A percentile compares a stretch with the other conserved stretches of the same genome.
phyloP scores from a whole-genome alignment of 2,113 vertebrate species.

The Butorides virescens region DNA sequence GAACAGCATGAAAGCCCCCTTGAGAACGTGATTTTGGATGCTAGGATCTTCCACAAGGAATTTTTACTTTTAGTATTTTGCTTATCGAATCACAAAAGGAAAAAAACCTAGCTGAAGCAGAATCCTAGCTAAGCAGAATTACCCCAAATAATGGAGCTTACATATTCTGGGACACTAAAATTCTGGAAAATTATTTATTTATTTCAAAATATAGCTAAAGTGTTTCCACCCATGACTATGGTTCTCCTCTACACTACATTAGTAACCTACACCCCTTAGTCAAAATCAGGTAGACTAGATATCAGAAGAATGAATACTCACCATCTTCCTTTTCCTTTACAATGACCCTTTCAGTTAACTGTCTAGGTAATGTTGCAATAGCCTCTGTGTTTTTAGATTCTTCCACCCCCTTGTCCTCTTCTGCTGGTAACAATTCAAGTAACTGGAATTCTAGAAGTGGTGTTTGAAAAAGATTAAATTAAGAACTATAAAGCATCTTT shows the following conservation, averaged over 20 bases:
- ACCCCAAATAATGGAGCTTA: background rate
- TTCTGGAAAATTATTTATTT: background rate
- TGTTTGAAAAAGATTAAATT: background rate
- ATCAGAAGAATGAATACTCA: background rate
- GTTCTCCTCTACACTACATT: background rate
- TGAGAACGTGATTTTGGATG: background rate
- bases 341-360: background rate
- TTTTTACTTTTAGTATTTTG: background rate
- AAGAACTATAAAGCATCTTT: background rate
- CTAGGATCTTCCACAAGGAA: background rate
- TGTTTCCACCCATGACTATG: background rate
- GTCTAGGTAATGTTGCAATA: background rate
- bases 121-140: background rate
- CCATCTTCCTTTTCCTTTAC: slow-evolving; percentile 15
- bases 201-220: background rate
- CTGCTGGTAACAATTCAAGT: background rate
- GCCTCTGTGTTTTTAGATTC: background rate
- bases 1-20: background rate
- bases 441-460: slow-evolving; percentile 31
- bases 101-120: background rate
- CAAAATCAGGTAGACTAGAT: background rate
- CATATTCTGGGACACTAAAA: background rate
- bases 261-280: background rate
- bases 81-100: background rate
- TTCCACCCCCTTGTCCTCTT: background rate